These are phyloP conservation scores for Megaceryle maxima DNA, from an alignment of 2,113 vertebrate genomes.

Conservation along the genomic window DNA sequence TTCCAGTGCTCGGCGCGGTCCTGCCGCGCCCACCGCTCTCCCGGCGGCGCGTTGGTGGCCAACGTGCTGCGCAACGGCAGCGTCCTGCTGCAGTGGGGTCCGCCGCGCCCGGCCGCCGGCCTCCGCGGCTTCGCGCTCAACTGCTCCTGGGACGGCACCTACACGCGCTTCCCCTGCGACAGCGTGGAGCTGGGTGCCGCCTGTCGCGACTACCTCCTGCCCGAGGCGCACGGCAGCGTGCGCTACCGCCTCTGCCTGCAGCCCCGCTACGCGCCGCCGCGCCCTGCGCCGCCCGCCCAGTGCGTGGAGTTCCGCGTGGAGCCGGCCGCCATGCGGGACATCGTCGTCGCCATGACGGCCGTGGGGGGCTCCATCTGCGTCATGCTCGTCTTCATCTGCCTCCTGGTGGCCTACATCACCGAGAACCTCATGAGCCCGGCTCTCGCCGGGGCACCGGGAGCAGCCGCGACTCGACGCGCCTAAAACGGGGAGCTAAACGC, in stretches of 20 bases:
- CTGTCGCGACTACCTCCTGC: constrained; percentile 89
- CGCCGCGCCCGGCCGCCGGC: constrained; percentile 34
- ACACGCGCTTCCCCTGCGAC: constrained; percentile 91
- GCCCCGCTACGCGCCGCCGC: constrained; percentile 61
- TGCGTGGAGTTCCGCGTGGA: constrained; percentile 91
- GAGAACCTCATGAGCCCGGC: constrained; percentile 87
- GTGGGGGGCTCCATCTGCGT: constrained; percentile 97
- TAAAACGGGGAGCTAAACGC: neutral
- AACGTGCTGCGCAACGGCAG: constrained; percentile 90
- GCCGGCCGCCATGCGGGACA: constrained; percentile 90
- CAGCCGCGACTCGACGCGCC: neutral
- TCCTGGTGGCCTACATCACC: constrained; percentile 96
- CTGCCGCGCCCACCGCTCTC: constrained; percentile 77
- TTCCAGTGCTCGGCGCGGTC: constrained; percentile 78
- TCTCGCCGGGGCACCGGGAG: constrained; percentile 59
- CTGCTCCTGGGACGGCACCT: constrained; percentile 95
- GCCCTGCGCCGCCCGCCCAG: constrained; percentile 61
- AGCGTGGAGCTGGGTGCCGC: constrained; percentile 85
- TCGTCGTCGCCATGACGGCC: constrained; percentile 96
- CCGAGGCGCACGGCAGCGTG: constrained; percentile 88
- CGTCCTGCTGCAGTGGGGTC: constrained; percentile 89
- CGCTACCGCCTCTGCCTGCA: constrained; percentile 92
- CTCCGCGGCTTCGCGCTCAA: constrained; percentile 84
- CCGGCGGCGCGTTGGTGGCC: constrained; percentile 78
- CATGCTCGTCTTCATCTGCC: constrained; percentile 97